Evolutionary conservation across 2,797 vertebrate genomes (phyloP).

Genomic region (Babyrousa celebensis): DNA sequence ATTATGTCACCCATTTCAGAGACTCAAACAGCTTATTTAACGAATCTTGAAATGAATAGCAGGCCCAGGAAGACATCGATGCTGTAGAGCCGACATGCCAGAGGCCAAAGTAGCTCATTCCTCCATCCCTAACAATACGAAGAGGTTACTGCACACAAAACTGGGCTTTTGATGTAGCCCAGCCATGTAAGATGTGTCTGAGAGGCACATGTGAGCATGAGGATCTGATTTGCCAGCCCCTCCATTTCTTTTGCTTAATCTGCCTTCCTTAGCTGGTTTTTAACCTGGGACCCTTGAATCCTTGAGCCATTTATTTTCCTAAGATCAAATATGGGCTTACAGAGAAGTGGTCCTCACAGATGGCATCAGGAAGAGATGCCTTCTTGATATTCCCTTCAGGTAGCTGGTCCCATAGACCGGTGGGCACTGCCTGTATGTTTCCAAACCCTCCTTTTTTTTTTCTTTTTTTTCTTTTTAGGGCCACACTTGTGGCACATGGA

Average conservation of each 20-base stretch:
- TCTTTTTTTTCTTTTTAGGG: too few species aligned
- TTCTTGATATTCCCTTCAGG: neutral
- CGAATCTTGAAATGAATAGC: neutral
- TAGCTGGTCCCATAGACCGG: neutral
- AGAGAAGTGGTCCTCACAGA: neutral
- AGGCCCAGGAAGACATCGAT: neutral
- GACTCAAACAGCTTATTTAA: neutral
- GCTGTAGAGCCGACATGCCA: neutral
- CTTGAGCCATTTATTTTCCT: neutral
- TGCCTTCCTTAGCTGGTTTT: neutral
- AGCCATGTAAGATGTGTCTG: neutral
- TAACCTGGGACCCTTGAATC: neutral
- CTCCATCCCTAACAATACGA: neutral
- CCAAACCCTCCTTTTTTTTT: neutral
- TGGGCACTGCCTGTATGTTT: neutral
- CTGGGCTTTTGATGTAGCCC: neutral
- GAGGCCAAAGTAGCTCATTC: neutral
- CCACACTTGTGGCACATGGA: too few species aligned
- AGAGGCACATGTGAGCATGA: neutral
- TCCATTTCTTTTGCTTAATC: neutral
- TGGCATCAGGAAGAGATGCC: neutral
- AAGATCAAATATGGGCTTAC: neutral
- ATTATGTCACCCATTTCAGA: neutral
- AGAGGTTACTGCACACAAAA: neutral
- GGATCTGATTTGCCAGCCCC: neutral